Evolutionary conservation across 2,113 vertebrate species (phyloP), one percentile per base, ranked within the genome.

Genomic region (Psettodes erumei): DNA sequence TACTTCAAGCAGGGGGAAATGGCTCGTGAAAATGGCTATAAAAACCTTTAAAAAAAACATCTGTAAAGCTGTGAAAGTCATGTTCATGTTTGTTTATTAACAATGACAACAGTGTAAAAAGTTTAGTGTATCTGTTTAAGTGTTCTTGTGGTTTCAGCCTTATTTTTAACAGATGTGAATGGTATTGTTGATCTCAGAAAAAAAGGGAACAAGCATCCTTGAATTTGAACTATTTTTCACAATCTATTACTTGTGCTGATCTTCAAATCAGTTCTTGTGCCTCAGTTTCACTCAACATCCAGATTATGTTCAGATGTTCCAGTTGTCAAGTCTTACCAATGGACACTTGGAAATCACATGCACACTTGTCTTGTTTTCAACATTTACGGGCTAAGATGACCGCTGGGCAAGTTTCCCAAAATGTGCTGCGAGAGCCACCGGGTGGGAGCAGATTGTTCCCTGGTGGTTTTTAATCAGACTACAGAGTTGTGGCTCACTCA

Each of bases 401-500:
- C 0, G 5, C 40, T 55, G 78, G 83, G 85, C 84, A 71, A 35
- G 11, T 66, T 51, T 88, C 86, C 89, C 58, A 80, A 66, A 79
- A 27, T 8, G 0, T 71, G 70, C 47, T 32, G 61, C 45, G 68
- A 32, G 54, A 25, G 68, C 37, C 55, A 25, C 35, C 16, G 75
- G n/a, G 4, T 28, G 43, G 67, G 75, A 70, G 62, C 86, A 77
- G 83, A 84, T 69, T 90, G 65, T 73, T 74, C 77, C 65, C 85
- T 48, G 84, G 88, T 86, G 81, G 68, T 68, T 79, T 88, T 89
- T 89, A 89, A 90, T 89, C 86, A 76, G 80, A 81, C 69, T 80
- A 87, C 72, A 88, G 77, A 25, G 27, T 6, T 56, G 48, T 16
- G 50, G 71, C 71, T 72, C 54, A 66, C 40, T 35, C 75, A 56